Conservation (phyloP, 2,888 invertebrate genomes). For the Yponomeuta malinellus region DNA sequence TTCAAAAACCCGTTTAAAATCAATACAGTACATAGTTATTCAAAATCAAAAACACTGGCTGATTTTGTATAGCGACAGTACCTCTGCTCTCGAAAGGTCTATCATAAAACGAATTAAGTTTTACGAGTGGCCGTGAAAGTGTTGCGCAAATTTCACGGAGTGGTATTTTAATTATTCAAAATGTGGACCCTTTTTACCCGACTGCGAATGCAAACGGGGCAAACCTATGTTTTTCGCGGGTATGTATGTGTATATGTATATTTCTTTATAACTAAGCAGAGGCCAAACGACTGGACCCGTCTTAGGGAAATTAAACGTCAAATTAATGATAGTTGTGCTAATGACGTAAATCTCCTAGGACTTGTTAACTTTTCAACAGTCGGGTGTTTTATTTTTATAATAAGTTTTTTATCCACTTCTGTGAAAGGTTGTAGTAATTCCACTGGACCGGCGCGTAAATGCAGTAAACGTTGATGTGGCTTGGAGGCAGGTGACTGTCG, state of each 20-base stretch:
- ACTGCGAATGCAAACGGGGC: no score
- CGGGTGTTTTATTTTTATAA: no score
- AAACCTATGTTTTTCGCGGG: no score
- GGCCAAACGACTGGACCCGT: no score
- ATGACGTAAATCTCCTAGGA: no score
- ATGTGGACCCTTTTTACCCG: background rate
- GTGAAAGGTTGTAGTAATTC: background rate
- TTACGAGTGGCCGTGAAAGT: constrained; percentile 3
- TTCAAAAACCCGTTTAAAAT: no score
- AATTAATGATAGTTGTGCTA: no score
- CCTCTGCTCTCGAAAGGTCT: constrained; percentile 13
- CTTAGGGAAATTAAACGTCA: no score
- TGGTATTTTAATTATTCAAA: constrained; percentile 1
- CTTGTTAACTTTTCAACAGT: no score
- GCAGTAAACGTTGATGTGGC: background rate
- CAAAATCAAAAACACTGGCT: background rate
- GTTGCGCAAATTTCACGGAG: background rate
- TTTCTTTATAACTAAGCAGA: no score
- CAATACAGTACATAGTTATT: no score
- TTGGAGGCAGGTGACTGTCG: background rate
- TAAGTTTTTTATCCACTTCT: background rate
- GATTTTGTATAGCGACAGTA: background rate
- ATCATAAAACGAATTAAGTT: constrained; percentile 12
- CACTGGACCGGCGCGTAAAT: background rate
- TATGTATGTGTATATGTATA: no score